Evolutionary conservation across 1,140 invertebrate genomes (phyloP).

Genomic region (Chironomus tepperi): DNA sequence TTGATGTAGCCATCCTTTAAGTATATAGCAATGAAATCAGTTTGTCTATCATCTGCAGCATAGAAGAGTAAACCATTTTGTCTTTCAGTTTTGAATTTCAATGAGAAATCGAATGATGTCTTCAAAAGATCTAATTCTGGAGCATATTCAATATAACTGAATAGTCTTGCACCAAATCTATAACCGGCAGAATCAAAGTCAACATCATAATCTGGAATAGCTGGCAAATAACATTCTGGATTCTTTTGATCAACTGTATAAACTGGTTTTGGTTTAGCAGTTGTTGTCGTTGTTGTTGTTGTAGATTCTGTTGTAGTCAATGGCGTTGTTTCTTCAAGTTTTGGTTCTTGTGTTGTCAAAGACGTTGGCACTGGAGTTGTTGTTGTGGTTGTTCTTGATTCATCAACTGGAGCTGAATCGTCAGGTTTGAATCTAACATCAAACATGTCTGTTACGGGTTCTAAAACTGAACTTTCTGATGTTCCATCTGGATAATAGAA

Average conservation of each 20-base stretch:
- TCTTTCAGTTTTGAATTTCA: slow-evolving; percentile 72
- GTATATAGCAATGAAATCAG: slow-evolving; percentile 73
- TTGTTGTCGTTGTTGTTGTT: slow-evolving; percentile 27
- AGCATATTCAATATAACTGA: slow-evolving; percentile 65
- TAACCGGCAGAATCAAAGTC: slow-evolving; percentile 35
- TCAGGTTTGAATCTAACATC: slow-evolving; percentile 26
- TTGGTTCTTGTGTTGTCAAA: slow-evolving; percentile 25
- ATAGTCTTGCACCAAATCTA: slow-evolving; percentile 50
- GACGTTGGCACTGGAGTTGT: slow-evolving; percentile 12
- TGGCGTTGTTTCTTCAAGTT: slow-evolving; percentile 10
- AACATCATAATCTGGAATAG: slow-evolving; percentile 36
- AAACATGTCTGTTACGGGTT: not conserved
- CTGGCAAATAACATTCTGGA: slow-evolving; percentile 44
- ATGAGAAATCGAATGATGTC: slow-evolving; percentile 61
- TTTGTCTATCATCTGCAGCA: slow-evolving; percentile 53
- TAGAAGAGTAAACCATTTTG: slow-evolving; percentile 78
- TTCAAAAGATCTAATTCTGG: slow-evolving; percentile 51
- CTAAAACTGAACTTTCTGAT: not conserved
- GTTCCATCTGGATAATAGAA: slow-evolving; percentile 33
- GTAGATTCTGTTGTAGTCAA: slow-evolving; percentile 26
- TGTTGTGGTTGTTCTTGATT: slow-evolving; percentile 26
- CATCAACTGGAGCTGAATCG: slow-evolving; percentile 26
- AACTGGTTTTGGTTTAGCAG: slow-evolving; percentile 25
- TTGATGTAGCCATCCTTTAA: slow-evolving; percentile 65
- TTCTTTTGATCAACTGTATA: slow-evolving; percentile 29